Conservation (phyloP, 2,113 vertebrate species). For the Otis tarda region DNA sequence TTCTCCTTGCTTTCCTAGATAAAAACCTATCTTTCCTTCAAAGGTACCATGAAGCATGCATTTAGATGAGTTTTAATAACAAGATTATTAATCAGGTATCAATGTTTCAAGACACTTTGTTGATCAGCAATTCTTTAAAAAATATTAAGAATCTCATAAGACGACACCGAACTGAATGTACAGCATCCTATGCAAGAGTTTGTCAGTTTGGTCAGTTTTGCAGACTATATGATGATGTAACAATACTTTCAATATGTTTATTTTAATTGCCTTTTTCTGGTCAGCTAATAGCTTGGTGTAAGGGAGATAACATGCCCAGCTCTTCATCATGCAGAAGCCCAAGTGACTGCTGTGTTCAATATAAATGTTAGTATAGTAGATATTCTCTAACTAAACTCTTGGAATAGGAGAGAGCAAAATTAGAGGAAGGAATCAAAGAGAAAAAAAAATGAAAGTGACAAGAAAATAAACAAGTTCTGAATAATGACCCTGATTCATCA, state of each 20-base stretch:
- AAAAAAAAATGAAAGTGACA: not conserved
- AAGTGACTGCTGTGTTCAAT: not conserved
- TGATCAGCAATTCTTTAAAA: conserved; percentile 29
- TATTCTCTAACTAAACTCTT: not conserved
- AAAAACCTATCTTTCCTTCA: conserved; percentile 22
- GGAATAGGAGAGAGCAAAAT: not conserved
- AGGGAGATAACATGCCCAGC: not conserved
- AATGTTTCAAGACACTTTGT: conserved; percentile 6
- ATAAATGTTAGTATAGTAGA: not conserved
- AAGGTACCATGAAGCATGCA: conserved; percentile 4
- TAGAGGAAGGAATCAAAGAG: not conserved
- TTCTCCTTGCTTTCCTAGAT: not conserved
- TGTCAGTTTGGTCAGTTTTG: not conserved
- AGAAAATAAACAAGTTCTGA: not conserved
- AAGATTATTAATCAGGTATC: conserved; percentile 36
- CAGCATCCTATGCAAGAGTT: not conserved
- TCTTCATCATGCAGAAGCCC: not conserved
- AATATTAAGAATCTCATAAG: not conserved
- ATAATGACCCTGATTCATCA: not conserved
- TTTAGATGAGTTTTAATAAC: conserved; percentile 68
- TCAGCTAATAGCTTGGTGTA: not conserved
- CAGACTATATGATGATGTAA: not conserved
- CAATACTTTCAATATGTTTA: not conserved
- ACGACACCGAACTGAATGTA: not conserved
- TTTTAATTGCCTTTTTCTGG: not conserved